phyloP scores from a whole-genome alignment of 1,140 invertebrate species.

The Papilio polytes region DNA sequence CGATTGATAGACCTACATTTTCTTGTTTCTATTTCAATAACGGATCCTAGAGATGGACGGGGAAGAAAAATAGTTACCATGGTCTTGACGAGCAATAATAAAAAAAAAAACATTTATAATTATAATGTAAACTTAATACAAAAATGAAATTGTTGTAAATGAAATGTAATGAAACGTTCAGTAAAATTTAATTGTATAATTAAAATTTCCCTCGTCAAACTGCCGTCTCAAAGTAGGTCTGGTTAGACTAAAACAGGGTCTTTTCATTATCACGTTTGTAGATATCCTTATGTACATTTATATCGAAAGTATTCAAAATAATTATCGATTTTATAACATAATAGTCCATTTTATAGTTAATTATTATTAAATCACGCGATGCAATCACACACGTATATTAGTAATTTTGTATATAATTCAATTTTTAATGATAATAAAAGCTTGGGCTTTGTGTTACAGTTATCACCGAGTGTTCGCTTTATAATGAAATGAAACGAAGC shows the following conservation, averaged over 20 bases:
- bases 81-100: not conserved
- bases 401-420: slow-evolving; percentile 67
- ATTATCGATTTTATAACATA: slow-evolving; percentile 59
- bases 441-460: slow-evolving; percentile 59
- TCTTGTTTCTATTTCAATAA: slow-evolving; percentile 37
- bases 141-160: no score
- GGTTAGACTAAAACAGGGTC: slow-evolving; percentile 70
- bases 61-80: slow-evolving; percentile 37
- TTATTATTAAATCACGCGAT: slow-evolving; percentile 54
- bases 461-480: slow-evolving; percentile 52
- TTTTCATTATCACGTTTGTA: slow-evolving; percentile 65
- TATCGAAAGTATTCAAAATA: slow-evolving; percentile 66
- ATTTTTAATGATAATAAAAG: slow-evolving; percentile 54
- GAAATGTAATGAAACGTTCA: not conserved
- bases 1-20: slow-evolving; percentile 30
- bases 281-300: slow-evolving; percentile 66
- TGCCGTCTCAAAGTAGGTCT: slow-evolving; percentile 49
- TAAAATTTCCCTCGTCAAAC: slow-evolving; percentile 20
- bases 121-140: no score
- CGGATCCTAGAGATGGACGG: slow-evolving; percentile 30
- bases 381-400: slow-evolving; percentile 54
- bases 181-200: not conserved
- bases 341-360: slow-evolving; percentile 61
- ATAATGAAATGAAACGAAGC: slow-evolving; percentile 41
- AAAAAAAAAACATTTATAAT: no score